These are phyloP conservation scores for Cyaniris semiargus DNA, from an alignment of 2,888 invertebrate species.

Conservation along the genomic window DNA sequence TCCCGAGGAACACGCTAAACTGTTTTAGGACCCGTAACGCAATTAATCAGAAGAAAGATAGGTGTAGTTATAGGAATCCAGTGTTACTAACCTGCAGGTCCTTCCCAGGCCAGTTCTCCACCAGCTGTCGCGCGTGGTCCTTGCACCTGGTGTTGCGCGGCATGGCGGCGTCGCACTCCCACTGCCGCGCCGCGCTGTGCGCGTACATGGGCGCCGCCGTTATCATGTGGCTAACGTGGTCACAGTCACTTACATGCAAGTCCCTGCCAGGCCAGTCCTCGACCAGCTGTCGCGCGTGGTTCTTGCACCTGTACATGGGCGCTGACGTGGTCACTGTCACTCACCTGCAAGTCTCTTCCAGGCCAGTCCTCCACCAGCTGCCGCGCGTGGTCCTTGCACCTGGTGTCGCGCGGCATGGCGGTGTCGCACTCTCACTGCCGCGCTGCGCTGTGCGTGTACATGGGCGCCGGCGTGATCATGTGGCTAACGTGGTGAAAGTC, in stretches of 20 bases:
- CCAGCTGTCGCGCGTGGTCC: conserved; percentile 90
- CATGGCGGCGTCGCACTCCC: too few species aligned
- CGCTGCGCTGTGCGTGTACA: conserved; percentile 88
- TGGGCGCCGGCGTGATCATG: conserved; percentile 83
- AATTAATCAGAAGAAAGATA: too few species aligned
- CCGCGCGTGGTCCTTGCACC: conserved; percentile 91
- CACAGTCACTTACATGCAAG: too few species aligned
- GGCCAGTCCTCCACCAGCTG: conserved; percentile 90
- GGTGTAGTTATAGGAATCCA: conserved; percentile 20
- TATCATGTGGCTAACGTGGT: background rate
- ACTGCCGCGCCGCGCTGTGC: conserved; percentile 85
- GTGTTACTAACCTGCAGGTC: conserved; percentile 83
- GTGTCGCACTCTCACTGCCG: conserved; percentile 91
- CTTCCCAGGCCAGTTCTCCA: conserved; percentile 89
- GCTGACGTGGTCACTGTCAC: conserved; percentile 45
- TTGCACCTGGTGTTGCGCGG: too few species aligned
- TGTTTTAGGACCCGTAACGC: too few species aligned
- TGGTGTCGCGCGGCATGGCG: conserved; percentile 75
- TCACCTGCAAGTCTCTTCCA: conserved; percentile 87
- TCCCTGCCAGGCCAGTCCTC: too few species aligned
- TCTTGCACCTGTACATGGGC: too few species aligned
- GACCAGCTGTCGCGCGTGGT: too few species aligned
- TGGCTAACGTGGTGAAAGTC: conserved; percentile 39
- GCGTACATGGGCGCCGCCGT: conserved; percentile 58
- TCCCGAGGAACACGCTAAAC: too few species aligned